Evolutionary conservation across 1,140 invertebrate genomes (phyloP).

Genomic region (Heliconius nattereri): DNA sequence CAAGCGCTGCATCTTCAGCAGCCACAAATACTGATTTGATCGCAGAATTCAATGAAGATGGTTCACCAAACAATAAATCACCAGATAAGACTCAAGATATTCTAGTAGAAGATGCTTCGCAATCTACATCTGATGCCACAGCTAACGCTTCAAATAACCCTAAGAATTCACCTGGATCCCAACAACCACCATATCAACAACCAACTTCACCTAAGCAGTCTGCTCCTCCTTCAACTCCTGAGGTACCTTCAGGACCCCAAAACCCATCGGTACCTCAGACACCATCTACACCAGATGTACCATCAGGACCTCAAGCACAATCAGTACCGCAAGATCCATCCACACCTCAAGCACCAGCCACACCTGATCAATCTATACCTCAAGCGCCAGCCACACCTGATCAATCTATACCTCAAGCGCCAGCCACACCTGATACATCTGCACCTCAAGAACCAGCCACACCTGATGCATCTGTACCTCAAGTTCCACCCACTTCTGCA

Average conservation of each 20-base stretch:
- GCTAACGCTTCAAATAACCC: conserved; percentile 11
- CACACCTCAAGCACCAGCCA: neutral
- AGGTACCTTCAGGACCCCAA: neutral
- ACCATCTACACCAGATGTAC: neutral
- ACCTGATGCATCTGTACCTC: neutral
- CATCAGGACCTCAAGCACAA: neutral
- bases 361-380: neutral
- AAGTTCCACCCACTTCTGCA: neutral
- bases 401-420: neutral
- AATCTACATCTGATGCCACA: conserved; percentile 21
- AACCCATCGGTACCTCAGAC: neutral
- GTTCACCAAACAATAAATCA: conserved; percentile 7
- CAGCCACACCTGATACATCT: neutral
- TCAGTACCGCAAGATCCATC: neutral
- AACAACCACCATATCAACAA: neutral
- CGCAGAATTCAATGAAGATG: conserved; percentile 34
- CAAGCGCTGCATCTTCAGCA: conserved; percentile 36
- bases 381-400: neutral
- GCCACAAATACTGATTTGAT: conserved; percentile 39
- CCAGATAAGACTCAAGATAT: conserved; percentile 39
- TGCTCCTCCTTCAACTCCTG: neutral
- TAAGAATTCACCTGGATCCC: neutral
- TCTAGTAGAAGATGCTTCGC: conserved; percentile 39
- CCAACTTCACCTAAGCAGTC: neutral
- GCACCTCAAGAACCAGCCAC: neutral